phyloP scores from a whole-genome alignment of 2,888 invertebrate species.

The Gandaritis pyraliata region DNA sequence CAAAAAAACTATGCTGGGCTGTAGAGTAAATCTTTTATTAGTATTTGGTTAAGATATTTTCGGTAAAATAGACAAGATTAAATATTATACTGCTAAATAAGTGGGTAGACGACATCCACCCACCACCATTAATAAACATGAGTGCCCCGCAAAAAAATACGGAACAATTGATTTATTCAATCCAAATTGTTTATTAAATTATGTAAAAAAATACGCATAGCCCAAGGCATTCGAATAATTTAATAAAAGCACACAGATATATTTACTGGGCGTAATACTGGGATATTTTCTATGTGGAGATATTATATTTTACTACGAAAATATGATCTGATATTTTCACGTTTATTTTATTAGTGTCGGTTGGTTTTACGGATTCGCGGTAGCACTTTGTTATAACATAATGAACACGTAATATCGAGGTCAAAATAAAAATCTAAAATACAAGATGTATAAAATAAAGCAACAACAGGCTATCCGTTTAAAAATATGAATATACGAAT shows the following conservation, averaged over 20 bases:
- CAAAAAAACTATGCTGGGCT: too few relatives aligned
- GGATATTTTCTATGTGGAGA: conserved; percentile 13
- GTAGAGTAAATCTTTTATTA: too few relatives aligned
- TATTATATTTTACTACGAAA: conserved; percentile 7
- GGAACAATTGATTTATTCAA: neutral
- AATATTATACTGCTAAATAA: too few relatives aligned
- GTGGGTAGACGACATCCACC: too few relatives aligned
- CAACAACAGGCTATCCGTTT: too few relatives aligned
- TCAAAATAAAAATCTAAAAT: neutral
- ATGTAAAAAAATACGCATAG: conserved; percentile 11
- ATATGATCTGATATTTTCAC: conserved; percentile 2
- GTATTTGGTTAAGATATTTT: too few relatives aligned
- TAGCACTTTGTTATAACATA: neutral
- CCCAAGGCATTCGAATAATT: conserved; percentile 6
- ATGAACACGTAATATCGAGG: neutral
- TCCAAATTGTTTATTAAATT: neutral
- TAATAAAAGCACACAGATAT: conserved; percentile 3
- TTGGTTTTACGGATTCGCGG: too few relatives aligned
- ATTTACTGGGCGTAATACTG: conserved; percentile 11
- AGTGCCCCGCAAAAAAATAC: neutral
- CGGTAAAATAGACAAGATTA: too few relatives aligned
- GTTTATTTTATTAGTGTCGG: conserved; percentile 6
- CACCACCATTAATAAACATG: too few relatives aligned
- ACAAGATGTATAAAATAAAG: too few relatives aligned
- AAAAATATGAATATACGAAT: too few relatives aligned